Conservation (phyloP, 1,140 invertebrate species). For the Himalopsyche phryganea region DNA sequence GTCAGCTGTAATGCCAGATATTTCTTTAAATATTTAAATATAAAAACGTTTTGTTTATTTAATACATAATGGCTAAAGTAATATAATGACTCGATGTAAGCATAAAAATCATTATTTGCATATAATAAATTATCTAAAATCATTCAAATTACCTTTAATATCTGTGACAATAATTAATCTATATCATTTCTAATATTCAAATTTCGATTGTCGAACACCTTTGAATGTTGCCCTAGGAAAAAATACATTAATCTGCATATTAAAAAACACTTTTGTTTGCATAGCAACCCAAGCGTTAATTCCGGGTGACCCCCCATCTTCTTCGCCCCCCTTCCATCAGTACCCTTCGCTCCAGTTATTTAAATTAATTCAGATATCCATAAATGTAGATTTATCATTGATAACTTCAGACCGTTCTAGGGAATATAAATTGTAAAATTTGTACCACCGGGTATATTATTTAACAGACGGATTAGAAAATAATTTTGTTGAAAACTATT, state of each 20-base stretch:
- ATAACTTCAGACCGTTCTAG: slow-evolving; percentile 24
- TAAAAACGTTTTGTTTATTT: too few species aligned
- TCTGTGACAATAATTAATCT: too few species aligned
- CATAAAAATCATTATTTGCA: too few species aligned
- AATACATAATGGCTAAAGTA: too few species aligned
- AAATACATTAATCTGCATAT: slow-evolving; percentile 33
- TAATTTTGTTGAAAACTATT: too few species aligned
- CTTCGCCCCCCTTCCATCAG: background rate
- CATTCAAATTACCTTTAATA: too few species aligned
- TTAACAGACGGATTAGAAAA: too few species aligned
- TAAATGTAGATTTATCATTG: slow-evolving; percentile 32
- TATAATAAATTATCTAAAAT: too few species aligned
- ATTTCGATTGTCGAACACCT: slow-evolving; percentile 26
- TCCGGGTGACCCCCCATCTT: slow-evolving; percentile 11
- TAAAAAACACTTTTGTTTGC: slow-evolving; percentile 32
- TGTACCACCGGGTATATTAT: slow-evolving; percentile 20
- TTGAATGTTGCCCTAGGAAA: slow-evolving; percentile 29
- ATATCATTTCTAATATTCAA: background rate
- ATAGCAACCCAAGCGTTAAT: slow-evolving; percentile 32
- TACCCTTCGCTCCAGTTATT: slow-evolving; percentile 21
- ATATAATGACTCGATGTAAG: too few species aligned
- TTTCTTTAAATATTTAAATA: too few species aligned
- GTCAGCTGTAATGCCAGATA: too few species aligned
- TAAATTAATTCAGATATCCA: slow-evolving; percentile 32
- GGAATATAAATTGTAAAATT: slow-evolving; percentile 25